Conservation (phyloP, 2,113 vertebrate species). For the Garra rufa region DNA sequence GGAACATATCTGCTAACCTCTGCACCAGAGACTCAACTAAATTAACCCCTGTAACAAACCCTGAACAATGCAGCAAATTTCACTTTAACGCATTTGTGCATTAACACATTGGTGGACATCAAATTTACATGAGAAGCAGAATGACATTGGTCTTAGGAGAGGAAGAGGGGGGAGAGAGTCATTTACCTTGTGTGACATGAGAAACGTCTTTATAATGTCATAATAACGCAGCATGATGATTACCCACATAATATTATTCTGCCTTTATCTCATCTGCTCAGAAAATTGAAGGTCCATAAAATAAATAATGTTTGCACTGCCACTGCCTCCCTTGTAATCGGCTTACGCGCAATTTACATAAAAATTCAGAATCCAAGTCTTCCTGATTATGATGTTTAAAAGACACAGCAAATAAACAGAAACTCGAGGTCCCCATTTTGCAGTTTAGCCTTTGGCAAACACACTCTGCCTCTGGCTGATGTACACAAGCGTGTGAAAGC, state of each 20-base stretch:
- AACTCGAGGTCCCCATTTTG: conserved; percentile 58
- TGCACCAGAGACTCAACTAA: background rate
- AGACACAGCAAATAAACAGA: conserved; percentile 71
- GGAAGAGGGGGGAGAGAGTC: conserved; percentile 53
- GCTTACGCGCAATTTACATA: conserved; percentile 81
- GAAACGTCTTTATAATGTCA: conserved; percentile 72
- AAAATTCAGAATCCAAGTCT: conserved; percentile 73
- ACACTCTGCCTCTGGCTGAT: background rate
- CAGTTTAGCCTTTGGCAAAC: conserved; percentile 21
- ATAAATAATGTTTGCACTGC: conserved; percentile 76
- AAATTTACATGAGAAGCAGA: conserved; percentile 38
- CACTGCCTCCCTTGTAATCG: conserved; percentile 77
- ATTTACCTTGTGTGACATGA: conserved; percentile 70
- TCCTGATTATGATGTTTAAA: conserved; percentile 74
- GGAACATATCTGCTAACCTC: conserved; percentile 9
- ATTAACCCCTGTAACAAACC: background rate
- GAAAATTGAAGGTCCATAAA: conserved; percentile 79
- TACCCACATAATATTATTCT: conserved; percentile 74
- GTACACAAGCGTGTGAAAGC: background rate
- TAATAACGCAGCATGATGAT: conserved; percentile 70
- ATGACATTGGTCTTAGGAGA: conserved; percentile 37
- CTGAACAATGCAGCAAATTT: background rate
- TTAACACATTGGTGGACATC: conserved; percentile 4
- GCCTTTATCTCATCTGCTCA: conserved; percentile 73
- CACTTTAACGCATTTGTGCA: background rate